Evolutionary conservation across 2,888 invertebrate genomes (phyloP).

Genomic region (Tenthredo mesomela): DNA sequence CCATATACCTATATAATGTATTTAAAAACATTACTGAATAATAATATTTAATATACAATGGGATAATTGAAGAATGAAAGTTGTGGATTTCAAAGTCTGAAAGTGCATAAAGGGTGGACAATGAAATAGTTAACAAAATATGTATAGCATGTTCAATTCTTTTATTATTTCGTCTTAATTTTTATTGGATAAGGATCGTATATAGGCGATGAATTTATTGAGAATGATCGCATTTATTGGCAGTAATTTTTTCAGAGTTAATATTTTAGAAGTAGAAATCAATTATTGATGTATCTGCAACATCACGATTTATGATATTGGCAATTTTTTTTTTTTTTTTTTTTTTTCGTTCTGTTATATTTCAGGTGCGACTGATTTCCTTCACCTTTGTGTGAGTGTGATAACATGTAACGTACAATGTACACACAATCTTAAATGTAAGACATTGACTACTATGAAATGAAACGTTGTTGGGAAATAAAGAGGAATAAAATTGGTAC

Average conservation of each 20-base stretch:
- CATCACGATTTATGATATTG: not conserved
- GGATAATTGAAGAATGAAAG: not conserved
- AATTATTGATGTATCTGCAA: not conserved
- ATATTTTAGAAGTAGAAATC: not conserved
- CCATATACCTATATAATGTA: not conserved
- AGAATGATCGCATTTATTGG: not conserved
- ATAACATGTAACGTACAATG: constrained; percentile 29
- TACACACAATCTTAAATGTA: constrained; percentile 35
- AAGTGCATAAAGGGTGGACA: not conserved
- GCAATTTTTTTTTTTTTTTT: not conserved
- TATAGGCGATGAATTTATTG: not conserved
- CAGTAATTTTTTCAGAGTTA: not conserved
- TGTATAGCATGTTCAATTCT: not conserved
- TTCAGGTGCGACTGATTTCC: constrained; percentile 24
- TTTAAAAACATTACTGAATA: not conserved
- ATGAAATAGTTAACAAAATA: not conserved
- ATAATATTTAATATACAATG: not conserved
- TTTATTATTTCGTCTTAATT: not conserved
- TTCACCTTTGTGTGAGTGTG: constrained; percentile 18
- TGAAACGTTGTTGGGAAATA: constrained; percentile 34
- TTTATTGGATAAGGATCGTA: not conserved
- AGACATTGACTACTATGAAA: constrained; percentile 2
- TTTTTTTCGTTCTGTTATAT: constrained; percentile 7
- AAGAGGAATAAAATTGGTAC: constrained; percentile 30
- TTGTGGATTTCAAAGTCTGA: not conserved